Evolutionary conservation across 2,888 invertebrate genomes (phyloP), one percentile per base, ranked within the genome.

Genomic region (Parasteatoda lunata): DNA sequence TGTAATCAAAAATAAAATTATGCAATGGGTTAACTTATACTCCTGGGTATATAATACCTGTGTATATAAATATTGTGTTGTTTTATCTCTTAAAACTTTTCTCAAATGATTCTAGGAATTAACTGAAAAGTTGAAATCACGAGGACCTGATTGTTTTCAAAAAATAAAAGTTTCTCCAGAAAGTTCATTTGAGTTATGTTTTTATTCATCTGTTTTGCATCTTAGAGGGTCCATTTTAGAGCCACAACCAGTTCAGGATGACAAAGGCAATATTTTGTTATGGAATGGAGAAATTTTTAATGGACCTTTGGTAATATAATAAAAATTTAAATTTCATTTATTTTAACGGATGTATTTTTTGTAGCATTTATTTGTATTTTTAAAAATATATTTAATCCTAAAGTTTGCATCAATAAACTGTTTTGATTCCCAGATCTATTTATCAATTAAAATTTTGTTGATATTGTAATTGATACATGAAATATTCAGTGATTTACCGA

Each of bases 211-310:
- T 91, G 95, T 97, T 7, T 93, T 98, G 75, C 97, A 97, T 96
- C 95, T 96, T 92, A 96, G 97, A 93, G 98, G 98, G 4, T 87
- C 89, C 0, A 82, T 91, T 30, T 91, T 94, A 3, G 93, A 93
- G 3, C 90, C 90, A 52, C 98, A 98, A 91, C 98, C 98, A 0
- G 89, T 93, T 11, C 78, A 94, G 49, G 93, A 94, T 91, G 92
- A 92, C 9, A 91, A 93, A 64, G 93, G 93, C 48, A 95, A 95
- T 89, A 91, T 95, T 79, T 93, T 98, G 81, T 92, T 97, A 47
- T 97, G 96, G 93, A 98, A 98, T 93, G 98, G 98, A 51, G 98
- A 98, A 92, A 94, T 97, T 89, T 98, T 95, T 92, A 94, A 93
- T 68, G 77, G 70, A 89, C 89, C 91, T 66, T 89, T 93, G 91